Conservation (phyloP, 2,797 vertebrate species). For the Eremophila alpestris region DNA sequence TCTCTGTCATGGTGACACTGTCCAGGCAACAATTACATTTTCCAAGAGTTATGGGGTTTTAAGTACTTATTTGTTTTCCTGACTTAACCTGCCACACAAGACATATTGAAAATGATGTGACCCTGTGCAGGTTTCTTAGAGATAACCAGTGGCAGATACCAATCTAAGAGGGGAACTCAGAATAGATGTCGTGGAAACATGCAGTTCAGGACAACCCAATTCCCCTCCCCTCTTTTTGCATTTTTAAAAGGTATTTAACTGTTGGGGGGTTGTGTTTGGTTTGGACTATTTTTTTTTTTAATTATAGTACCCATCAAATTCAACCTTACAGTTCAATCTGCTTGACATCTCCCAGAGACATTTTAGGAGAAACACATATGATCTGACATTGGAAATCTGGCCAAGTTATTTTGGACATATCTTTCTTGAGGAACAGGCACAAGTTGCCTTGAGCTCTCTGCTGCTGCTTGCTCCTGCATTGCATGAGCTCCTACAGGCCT, state of each 20-base stretch:
- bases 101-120: neutral
- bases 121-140: neutral
- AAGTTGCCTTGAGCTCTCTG: neutral
- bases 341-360: neutral
- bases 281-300: too few species aligned
- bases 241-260: neutral
- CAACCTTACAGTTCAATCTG: neutral
- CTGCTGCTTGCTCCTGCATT: neutral
- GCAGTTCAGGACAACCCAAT: neutral
- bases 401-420: neutral
- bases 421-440: neutral
- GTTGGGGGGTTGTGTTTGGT: neutral
- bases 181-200: neutral
- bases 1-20: neutral
- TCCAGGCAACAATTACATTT: constrained; percentile 7
- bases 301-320: neutral
- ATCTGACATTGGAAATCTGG: neutral
- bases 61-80: neutral
- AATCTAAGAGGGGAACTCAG: neutral
- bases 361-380: neutral
- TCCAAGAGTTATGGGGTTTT: neutral
- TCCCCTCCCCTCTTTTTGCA: accelerated
- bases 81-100: neutral
- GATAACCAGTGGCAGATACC: neutral
- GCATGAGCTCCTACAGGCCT: accelerated